These are phyloP conservation scores for Coracopsis vasa DNA, from an alignment of 2,113 vertebrate species.

Conservation along the genomic window DNA sequence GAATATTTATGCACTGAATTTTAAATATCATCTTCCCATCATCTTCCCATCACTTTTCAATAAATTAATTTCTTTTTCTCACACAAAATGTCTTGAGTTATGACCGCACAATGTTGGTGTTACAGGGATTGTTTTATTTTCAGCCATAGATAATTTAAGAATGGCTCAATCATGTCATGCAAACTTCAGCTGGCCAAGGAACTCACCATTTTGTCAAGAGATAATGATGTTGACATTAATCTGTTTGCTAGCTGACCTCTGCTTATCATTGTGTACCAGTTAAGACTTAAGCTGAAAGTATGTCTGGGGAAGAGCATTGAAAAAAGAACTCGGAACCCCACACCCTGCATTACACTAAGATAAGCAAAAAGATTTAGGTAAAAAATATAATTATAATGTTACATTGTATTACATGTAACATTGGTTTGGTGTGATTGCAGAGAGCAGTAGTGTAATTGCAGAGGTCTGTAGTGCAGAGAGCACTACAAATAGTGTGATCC, in stretches of 20 bases:
- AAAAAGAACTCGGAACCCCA: not conserved
- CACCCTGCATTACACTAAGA: not conserved
- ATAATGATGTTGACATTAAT: conserved; percentile 52
- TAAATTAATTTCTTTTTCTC: conserved; percentile 34
- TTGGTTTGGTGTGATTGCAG: not conserved
- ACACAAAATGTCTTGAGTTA: not conserved
- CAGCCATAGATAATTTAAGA: conserved; percentile 70
- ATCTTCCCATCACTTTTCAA: conserved; percentile 52
- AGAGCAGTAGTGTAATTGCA: not conserved
- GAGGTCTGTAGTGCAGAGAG: not conserved
- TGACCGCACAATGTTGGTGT: not conserved
- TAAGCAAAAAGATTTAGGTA: not conserved
- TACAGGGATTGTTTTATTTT: conserved; percentile 41
- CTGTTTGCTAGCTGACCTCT: conserved; percentile 61
- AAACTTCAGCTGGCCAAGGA: conserved; percentile 30
- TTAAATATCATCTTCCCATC: conserved; percentile 61
- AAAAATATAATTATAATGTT: not conserved
- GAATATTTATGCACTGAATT: conserved; percentile 44
- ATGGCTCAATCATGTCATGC: conserved; percentile 61
- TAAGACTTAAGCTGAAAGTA: not conserved
- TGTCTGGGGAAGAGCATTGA: not conserved
- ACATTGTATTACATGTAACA: not conserved
- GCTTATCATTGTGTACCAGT: conserved; percentile 16
- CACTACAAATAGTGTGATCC: not conserved
- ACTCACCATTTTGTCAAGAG: conserved; percentile 40